Percentiles rank a stretch among this genome's conserved stretches.
Evolutionary conservation across 2,888 invertebrate genomes (phyloP).

Genomic region (Macrosiphum euphorbiae): DNA sequence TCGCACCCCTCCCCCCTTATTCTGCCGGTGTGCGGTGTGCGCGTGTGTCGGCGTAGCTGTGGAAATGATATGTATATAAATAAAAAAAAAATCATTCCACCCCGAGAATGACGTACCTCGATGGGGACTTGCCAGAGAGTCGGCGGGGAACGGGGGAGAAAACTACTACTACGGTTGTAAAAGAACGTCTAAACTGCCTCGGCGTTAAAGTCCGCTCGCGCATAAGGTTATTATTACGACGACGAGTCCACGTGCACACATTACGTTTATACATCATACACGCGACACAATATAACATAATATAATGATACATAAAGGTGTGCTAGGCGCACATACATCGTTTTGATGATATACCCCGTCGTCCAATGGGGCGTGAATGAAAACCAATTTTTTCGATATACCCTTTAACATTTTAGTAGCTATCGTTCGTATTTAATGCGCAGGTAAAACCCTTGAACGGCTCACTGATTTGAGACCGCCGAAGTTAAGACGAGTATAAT

Average conservation of each 20-base stretch:
- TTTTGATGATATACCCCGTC: slow-evolving; percentile 23
- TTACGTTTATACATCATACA: not conserved
- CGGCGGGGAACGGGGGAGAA: not conserved
- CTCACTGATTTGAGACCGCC: not conserved
- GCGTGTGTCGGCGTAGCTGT: not conserved
- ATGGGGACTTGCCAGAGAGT: not conserved
- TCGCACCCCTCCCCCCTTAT: not conserved
- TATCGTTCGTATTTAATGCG: not conserved
- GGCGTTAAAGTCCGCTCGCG: slow-evolving; percentile 31
- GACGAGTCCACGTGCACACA: not conserved
- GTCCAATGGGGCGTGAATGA: not conserved
- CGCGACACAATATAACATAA: not conserved
- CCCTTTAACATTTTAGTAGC: slow-evolving; percentile 18
- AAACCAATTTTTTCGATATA: slow-evolving; percentile 35
- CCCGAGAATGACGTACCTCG: not conserved
- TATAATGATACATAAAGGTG: slow-evolving; percentile 6
- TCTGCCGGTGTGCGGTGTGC: not conserved
- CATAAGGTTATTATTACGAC: slow-evolving; percentile 23
- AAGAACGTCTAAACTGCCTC: slow-evolving; percentile 47
- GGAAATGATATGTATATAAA: slow-evolving; percentile 2
- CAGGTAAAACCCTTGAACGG: not conserved
- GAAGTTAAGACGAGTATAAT: not conserved
- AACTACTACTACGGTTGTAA: slow-evolving; percentile 12
- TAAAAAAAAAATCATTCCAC: not conserved
- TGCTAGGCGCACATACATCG: not conserved